Evolutionary conservation across 2,113 vertebrate species (phyloP), one percentile per base, ranked within the genome.

Genomic region (Otocyon megalotis): DNA sequence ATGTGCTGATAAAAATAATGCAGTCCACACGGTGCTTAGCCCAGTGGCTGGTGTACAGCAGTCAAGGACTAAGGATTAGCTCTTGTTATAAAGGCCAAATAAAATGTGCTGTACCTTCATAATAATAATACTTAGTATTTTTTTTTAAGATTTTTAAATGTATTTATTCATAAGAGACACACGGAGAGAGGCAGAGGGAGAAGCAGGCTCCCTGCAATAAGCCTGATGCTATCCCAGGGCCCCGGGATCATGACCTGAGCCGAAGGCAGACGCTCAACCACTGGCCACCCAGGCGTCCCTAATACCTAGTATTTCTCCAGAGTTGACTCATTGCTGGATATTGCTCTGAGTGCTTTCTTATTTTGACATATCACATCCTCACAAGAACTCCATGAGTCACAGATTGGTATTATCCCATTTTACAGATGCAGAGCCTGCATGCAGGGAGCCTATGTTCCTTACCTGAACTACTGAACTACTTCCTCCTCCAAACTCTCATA

Each of bases 11-110:
- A 9, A 10, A 32, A 15, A 5, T 76, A 43, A 37, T 3, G 1
- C 20, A 15, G 56, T 37, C 54, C 13, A 0, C 3, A 10, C 3
- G 10, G 19, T 4, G 9, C 28, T 22, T 0, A 19, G 77, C 22
- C 28, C 58, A 16, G 8, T 1, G 35, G 87, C 65, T 74, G 56
- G 56, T 8, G 5, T 28, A 0, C 4, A 28, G 56, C n/a, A 10
- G 28, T 8, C 37, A 79, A 53, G 67, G 26, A 76, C 30, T 17
- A 43, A 72, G 58, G 80, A 67, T 48, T 4, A 16, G 71, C 35
- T 48, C 2, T 48, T 19, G 30, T 7, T 22, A 3, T 13, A 82
- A 3, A 17, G 35, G 9, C 22, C 12, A 13, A 43, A 19, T 26
- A 8, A 76, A 56, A 48, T 2, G 30, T 2, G 35, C 11, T 4